Percentiles rank a stretch among this genome's conserved stretches.
These are phyloP conservation scores for Stichopus chloronotus DNA, from an alignment of 35 echinoderm and acorn worm species.

Conservation along the genomic window DNA sequence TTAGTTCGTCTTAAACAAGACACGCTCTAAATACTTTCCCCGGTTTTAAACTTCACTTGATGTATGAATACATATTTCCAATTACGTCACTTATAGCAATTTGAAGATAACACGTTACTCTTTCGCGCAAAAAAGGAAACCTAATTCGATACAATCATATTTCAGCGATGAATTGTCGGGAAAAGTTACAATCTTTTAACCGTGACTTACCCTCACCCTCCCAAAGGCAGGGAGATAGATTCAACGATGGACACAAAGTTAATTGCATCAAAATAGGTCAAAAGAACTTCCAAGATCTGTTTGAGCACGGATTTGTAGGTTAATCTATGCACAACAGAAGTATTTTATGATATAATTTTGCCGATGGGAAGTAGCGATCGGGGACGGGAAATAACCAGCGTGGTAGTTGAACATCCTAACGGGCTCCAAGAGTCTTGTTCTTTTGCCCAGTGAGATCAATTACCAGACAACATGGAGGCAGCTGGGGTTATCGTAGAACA, in stretches of 20 bases:
- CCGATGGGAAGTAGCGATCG: conserved; percentile 19
- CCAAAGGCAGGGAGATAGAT: background rate
- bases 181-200: conserved; percentile 22
- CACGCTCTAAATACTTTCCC: conserved; percentile 7
- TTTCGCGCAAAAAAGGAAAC: background rate
- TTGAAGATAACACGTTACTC: background rate
- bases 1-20: background rate
- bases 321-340: conserved; percentile 49
- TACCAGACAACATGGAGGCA: conserved; percentile 30
- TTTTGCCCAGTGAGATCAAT: conserved; percentile 49
- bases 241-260: conserved; percentile 18
- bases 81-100: background rate
- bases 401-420: conserved; percentile 39
- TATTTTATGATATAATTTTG: conserved; percentile 45
- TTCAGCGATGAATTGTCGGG: conserved; percentile 34
- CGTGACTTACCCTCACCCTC: conserved; percentile 1
- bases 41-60: background rate
- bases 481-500: background rate
- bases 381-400: background rate
- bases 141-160: conserved; percentile 48
- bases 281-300: conserved; percentile 30
- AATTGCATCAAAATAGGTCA: conserved; percentile 52
- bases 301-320: conserved; percentile 35
- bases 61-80: background rate
- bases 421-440: conserved; percentile 31